phyloP scores from a whole-genome alignment of 2,113 vertebrate genomes.

The Elaphurus davidianus region DNA sequence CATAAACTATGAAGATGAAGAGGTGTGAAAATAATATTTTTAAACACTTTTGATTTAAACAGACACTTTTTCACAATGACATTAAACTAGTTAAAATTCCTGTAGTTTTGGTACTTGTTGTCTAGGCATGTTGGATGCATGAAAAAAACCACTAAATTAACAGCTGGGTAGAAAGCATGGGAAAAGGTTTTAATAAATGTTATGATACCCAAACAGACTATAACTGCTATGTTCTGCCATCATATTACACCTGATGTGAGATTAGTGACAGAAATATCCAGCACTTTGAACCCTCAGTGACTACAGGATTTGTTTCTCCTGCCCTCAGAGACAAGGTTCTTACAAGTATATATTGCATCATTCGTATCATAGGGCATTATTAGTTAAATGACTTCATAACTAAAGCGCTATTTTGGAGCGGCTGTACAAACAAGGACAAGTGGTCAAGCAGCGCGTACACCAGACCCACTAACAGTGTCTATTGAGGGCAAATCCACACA shows the following conservation, averaged over 20 bases:
- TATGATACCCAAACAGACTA: background rate
- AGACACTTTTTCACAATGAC: slow-evolving; percentile 1
- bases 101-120: slow-evolving; percentile 22
- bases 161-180: background rate
- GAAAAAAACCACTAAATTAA: slow-evolving; percentile 17
- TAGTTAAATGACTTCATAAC: background rate
- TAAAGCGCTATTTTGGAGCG: background rate
- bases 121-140: background rate
- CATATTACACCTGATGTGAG: background rate
- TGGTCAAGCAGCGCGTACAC: background rate
- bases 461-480: background rate
- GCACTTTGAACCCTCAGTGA: background rate
- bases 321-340: background rate
- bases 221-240: background rate
- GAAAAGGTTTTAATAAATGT: background rate
- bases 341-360: background rate
- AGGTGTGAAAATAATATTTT: slow-evolving; percentile 33
- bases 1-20: slow-evolving; percentile 27
- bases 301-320: background rate
- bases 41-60: slow-evolving; percentile 11
- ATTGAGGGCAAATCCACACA: background rate
- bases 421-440: background rate
- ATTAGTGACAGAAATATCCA: background rate
- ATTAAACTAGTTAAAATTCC: slow-evolving; percentile 31
- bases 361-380: background rate